Percentiles rank a stretch among this genome's conserved stretches.
Conservation (phyloP, 2,888 invertebrate genomes). For the Lymantria dispar region DNA sequence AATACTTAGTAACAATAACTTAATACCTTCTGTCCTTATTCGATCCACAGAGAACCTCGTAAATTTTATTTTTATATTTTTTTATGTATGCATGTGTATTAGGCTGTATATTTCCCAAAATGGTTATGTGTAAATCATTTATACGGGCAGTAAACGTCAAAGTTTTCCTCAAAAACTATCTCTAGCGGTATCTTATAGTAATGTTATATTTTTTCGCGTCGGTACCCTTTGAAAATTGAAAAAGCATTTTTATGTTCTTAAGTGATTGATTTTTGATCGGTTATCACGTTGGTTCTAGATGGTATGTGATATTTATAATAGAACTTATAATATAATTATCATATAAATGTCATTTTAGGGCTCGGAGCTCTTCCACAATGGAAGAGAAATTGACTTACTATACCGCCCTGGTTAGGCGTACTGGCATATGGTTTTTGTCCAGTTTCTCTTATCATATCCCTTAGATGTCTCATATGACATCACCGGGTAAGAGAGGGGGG, state of each 20-base stretch:
- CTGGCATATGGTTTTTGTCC: too few species aligned
- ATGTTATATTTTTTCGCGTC: constrained; percentile 8
- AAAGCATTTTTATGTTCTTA: constrained; percentile 7
- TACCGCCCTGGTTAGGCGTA: too few species aligned
- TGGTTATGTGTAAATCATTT: constrained; percentile 59
- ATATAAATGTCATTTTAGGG: too few species aligned
- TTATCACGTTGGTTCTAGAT: neutral
- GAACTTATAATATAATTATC: too few species aligned
- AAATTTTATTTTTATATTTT: constrained; percentile 52
- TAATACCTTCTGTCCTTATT: constrained; percentile 45
- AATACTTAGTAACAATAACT: constrained; percentile 37
- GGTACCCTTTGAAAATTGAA: constrained; percentile 21
- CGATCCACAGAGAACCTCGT: constrained; percentile 45
- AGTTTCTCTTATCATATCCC: too few species aligned
- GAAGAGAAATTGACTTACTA: too few species aligned
- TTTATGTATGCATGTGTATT: constrained; percentile 12
- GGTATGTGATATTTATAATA: neutral
- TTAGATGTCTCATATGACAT: too few species aligned
- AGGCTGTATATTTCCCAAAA: constrained; percentile 47
- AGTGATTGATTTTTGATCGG: constrained; percentile 8
- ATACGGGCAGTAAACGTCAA: constrained; percentile 61
- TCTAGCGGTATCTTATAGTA: constrained; percentile 12
- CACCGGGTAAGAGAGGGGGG: too few species aligned
- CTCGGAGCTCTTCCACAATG: too few species aligned
- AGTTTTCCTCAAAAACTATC: constrained; percentile 50